phyloP scores from a whole-genome alignment of 2,888 invertebrate genomes.

The Tolmerus cingulatus region DNA sequence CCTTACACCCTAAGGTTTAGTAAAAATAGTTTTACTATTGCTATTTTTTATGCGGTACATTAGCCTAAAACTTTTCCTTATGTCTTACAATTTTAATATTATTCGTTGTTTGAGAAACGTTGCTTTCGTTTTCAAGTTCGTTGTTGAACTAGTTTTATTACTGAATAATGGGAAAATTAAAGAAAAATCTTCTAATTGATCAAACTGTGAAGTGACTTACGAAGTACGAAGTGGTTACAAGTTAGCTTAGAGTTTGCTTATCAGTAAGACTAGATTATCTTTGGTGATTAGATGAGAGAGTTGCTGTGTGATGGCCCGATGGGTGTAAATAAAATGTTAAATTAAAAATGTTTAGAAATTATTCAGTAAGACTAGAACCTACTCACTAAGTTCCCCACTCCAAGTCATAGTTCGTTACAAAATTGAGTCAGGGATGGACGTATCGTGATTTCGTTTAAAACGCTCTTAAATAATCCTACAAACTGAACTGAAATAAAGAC shows the following conservation, averaged over 20 bases:
- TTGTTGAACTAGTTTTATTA: constrained; percentile 49
- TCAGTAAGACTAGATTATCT: constrained; percentile 24
- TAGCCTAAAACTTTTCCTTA: constrained; percentile 49
- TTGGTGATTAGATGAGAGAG: constrained; percentile 33
- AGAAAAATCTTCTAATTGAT: neutral
- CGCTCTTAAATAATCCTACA: neutral
- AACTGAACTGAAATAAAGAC: neutral
- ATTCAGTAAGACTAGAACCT: constrained; percentile 54
- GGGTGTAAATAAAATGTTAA: neutral
- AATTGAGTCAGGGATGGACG: constrained; percentile 52
- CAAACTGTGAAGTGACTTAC: neutral
- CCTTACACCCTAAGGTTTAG: neutral
- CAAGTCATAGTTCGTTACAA: constrained; percentile 8
- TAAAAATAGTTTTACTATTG: constrained; percentile 41
- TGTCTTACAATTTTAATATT: constrained; percentile 57
- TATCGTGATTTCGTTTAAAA: constrained; percentile 51
- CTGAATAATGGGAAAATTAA: constrained; percentile 44
- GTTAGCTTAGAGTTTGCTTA: constrained; percentile 21
- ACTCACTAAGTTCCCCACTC: constrained; percentile 51
- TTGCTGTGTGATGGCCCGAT: neutral
- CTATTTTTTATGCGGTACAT: constrained; percentile 36
- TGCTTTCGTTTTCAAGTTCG: constrained; percentile 59
- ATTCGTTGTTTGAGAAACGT: constrained; percentile 66
- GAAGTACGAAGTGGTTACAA: constrained; percentile 7
- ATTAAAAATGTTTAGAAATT: constrained; percentile 41